Evolutionary conservation across 2,113 vertebrate species (phyloP).

Genomic region (Mormyrus iriodes): DNA sequence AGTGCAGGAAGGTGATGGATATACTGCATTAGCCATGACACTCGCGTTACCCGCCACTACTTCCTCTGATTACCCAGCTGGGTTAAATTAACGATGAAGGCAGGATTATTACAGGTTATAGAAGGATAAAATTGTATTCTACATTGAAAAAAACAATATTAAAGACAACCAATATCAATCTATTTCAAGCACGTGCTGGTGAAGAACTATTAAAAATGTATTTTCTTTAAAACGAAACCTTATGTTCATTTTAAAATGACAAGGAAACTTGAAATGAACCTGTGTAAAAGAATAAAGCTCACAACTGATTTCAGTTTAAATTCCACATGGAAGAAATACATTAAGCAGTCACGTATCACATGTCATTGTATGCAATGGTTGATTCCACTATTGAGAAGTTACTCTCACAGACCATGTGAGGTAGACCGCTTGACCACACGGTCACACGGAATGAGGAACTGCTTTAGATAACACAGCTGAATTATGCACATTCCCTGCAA

Average conservation of each 20-base stretch:
- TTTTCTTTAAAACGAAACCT: background rate
- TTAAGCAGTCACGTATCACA: background rate
- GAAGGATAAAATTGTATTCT: background rate
- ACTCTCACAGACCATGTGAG: background rate
- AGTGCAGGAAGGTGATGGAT: slow-evolving; percentile 25
- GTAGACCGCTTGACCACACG: background rate
- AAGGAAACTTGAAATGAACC: background rate
- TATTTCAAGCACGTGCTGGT: background rate
- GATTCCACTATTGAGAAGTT: background rate
- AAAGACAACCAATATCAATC: background rate
- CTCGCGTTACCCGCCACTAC: background rate
- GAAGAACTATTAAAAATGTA: background rate
- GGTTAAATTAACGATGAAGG: background rate
- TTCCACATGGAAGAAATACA: background rate
- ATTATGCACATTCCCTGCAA: background rate
- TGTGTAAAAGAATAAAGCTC: background rate
- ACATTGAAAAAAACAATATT: background rate
- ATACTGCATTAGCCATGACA: background rate
- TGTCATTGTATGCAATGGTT: background rate
- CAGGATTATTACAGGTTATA: background rate
- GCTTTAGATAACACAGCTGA: background rate
- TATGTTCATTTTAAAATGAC: background rate
- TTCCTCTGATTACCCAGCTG: background rate
- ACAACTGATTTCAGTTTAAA: background rate
- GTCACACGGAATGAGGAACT: background rate